Percentiles rank a stretch among this genome's conserved stretches.
phyloP scores from a whole-genome alignment of 2,113 vertebrate species.

The Lepisosteus osseus region DNA sequence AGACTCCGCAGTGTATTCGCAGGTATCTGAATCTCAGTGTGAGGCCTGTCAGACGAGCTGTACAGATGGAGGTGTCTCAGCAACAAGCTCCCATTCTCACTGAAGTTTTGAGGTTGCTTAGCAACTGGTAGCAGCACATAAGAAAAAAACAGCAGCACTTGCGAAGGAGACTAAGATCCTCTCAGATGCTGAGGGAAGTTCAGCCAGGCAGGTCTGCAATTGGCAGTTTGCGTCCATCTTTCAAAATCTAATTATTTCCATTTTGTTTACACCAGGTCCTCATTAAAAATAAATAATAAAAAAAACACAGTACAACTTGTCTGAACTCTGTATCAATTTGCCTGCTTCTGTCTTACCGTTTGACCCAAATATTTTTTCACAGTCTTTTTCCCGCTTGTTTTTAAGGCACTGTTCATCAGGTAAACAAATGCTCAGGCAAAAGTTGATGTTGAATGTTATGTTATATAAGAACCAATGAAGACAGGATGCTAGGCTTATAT shows the following conservation, averaged over 20 bases:
- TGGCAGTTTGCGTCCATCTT: background rate
- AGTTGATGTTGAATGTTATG: too few relatives aligned
- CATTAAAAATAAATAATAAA: constrained; percentile 59
- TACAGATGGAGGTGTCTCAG: constrained; percentile 8
- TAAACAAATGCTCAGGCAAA: too few relatives aligned
- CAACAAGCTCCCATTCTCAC: constrained; percentile 10
- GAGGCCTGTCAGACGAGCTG: background rate
- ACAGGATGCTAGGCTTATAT: too few relatives aligned
- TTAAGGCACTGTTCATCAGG: background rate
- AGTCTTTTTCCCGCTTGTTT: constrained; percentile 17
- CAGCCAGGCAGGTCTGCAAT: constrained; percentile 9
- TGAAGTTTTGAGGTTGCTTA: constrained; percentile 40
- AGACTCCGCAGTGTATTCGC: background rate
- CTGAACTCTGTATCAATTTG: constrained; percentile 64
- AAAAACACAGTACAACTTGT: constrained; percentile 62
- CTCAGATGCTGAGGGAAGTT: constrained; percentile 16
- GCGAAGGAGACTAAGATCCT: background rate
- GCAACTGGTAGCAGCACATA: constrained; percentile 29
- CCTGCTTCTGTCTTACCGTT: constrained; percentile 35
- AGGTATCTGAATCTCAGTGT: background rate
- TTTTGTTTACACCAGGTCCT: constrained; percentile 70
- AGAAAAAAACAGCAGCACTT: constrained; percentile 25
- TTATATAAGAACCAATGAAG: too few relatives aligned
- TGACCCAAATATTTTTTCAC: constrained; percentile 16
- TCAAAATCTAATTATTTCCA: constrained; percentile 62